phyloP scores from a whole-genome alignment of 2,797 vertebrate species.

The Sebastes hopkinsi region DNA sequence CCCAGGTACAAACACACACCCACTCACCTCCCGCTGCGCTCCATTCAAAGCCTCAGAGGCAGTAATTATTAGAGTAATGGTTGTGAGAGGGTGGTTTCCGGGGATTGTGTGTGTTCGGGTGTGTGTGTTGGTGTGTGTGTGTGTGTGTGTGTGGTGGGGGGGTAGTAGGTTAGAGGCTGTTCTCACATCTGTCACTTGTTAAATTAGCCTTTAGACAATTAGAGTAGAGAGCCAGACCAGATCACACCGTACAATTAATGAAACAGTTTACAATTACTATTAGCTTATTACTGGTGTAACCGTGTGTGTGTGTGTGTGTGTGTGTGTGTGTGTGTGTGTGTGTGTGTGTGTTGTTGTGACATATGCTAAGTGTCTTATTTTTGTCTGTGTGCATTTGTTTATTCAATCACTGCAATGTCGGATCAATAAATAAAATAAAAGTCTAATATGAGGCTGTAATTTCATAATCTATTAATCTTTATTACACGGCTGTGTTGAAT shows the following conservation, averaged over 20 bases:
- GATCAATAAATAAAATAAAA: not conserved
- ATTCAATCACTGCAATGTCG: not conserved
- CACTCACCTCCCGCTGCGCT: slow-evolving; percentile 75
- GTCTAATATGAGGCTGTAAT: not conserved
- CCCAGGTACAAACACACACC: slow-evolving; percentile 49
- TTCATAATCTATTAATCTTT: no score
- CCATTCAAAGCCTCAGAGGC: slow-evolving; percentile 84
- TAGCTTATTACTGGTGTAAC: not conserved
- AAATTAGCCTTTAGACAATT: slow-evolving; percentile 74
- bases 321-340: not conserved
- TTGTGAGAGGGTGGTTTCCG: slow-evolving; percentile 71
- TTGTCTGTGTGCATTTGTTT: not conserved
- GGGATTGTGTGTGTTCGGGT: slow-evolving; percentile 53
- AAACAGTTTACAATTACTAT: slow-evolving; percentile 40
- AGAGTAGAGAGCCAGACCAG: slow-evolving; percentile 55
- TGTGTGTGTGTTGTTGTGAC: not conserved
- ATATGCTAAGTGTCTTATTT: not conserved
- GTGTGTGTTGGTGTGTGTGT: slow-evolving; percentile 14
- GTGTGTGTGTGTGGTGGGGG: not conserved
- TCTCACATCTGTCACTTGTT: slow-evolving; percentile 81
- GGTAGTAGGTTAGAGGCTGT: slow-evolving; percentile 53
- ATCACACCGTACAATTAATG: slow-evolving; percentile 50
- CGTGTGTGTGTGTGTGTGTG: not conserved
- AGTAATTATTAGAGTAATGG: slow-evolving; percentile 88
- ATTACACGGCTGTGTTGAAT: no score